Conservation (phyloP, 2,888 invertebrate genomes). For the Ophraella communa region DNA sequence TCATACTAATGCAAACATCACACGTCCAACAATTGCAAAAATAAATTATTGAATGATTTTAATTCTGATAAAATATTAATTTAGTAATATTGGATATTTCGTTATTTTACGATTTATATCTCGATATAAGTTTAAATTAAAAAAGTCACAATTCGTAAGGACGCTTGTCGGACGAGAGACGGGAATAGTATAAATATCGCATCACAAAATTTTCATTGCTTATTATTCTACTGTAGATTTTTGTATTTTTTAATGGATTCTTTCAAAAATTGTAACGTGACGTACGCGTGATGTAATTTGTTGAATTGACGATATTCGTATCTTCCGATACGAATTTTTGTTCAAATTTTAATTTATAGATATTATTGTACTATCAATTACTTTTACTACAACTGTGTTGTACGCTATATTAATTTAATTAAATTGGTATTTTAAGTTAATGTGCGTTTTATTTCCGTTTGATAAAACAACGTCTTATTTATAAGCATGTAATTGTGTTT, state of each 20-base stretch:
- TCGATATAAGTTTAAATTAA: too few relatives aligned
- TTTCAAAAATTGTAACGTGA: slow-evolving; percentile 51
- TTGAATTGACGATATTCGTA: slow-evolving; percentile 46
- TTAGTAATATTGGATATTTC: too few relatives aligned
- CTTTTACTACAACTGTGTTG: slow-evolving; percentile 59
- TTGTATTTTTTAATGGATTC: slow-evolving; percentile 59
- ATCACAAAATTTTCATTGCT: slow-evolving; percentile 54
- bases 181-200: slow-evolving; percentile 43
- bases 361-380: slow-evolving; percentile 53
- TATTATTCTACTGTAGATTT: slow-evolving; percentile 56
- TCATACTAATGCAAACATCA: too few relatives aligned
- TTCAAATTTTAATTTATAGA: slow-evolving; percentile 54
- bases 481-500: too few relatives aligned
- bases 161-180: slow-evolving; percentile 3
- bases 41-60: too few relatives aligned
- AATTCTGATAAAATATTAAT: too few relatives aligned
- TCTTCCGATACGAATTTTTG: slow-evolving; percentile 50
- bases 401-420: slow-evolving; percentile 60
- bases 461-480: neutral
- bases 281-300: slow-evolving; percentile 46
- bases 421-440: slow-evolving; percentile 57
- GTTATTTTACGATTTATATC: too few relatives aligned
- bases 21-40: too few relatives aligned
- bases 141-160: too few relatives aligned
- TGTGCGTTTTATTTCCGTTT: slow-evolving; percentile 1